Conservation (phyloP, 2,888 invertebrate species). For the Elgonia sp. region DNA sequence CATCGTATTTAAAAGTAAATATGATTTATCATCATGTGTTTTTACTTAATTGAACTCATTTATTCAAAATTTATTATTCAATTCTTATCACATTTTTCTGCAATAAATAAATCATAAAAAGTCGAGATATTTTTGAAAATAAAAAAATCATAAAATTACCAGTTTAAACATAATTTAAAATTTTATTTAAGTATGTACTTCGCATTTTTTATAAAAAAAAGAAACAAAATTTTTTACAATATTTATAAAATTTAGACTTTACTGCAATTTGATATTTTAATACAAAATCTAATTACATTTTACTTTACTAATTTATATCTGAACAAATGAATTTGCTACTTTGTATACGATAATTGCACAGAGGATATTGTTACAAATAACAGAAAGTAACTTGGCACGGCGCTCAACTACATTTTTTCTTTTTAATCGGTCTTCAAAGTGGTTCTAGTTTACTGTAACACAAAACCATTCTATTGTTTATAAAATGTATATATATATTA, state of each 20-base stretch:
- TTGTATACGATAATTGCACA: conserved; percentile 21
- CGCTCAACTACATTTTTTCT: conserved; percentile 36
- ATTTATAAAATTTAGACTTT: too few species aligned
- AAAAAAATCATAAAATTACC: too few species aligned
- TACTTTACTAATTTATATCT: not conserved
- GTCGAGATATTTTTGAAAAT: too few species aligned
- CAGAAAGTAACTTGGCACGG: conserved; percentile 66
- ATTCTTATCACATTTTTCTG: too few species aligned
- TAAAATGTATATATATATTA: conserved; percentile 34
- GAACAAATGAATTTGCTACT: conserved; percentile 8
- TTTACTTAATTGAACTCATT: conserved; percentile 46
- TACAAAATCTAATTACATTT: not conserved
- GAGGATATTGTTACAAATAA: conserved; percentile 45
- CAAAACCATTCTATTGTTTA: conserved; percentile 63
- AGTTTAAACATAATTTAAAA: too few species aligned
- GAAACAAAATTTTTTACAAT: too few species aligned
- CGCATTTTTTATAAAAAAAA: too few species aligned
- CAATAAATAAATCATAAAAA: too few species aligned
- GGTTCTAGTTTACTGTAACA: conserved; percentile 68
- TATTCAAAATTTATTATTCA: conserved; percentile 7
- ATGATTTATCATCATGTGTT: conserved; percentile 24
- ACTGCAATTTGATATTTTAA: not conserved
- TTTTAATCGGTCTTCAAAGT: conserved; percentile 60
- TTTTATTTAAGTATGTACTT: too few species aligned
- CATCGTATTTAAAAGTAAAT: conserved; percentile 48